phyloP scores from a whole-genome alignment of 2,797 vertebrate species.

The Linurgus olivaceus region DNA sequence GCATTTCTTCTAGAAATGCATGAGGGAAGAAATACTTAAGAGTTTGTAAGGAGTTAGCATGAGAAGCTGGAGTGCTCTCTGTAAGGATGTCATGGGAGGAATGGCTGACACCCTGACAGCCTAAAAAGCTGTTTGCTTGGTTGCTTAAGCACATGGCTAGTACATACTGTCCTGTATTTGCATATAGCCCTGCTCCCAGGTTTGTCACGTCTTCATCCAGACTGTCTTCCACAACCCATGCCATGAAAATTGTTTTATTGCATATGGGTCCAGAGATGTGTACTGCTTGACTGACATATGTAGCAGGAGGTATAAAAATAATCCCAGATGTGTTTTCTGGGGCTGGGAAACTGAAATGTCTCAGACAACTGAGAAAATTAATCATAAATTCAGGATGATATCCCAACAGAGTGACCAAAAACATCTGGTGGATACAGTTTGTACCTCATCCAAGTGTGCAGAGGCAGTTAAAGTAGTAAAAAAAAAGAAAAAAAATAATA shows the following conservation, averaged over 20 bases:
- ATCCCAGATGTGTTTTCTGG: background rate
- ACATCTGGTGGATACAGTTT: background rate
- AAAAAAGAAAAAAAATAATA: background rate
- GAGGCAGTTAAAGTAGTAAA: background rate
- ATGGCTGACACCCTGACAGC: background rate
- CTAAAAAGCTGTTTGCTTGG: background rate
- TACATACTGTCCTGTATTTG: background rate
- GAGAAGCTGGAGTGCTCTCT: background rate
- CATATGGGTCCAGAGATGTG: background rate
- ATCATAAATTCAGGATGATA: slow-evolving; percentile 15
- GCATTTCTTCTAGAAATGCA: background rate
- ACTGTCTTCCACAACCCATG: background rate
- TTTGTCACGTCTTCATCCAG: background rate
- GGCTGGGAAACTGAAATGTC: background rate
- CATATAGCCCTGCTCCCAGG: background rate
- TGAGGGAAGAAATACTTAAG: background rate
- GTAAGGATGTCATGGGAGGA: background rate
- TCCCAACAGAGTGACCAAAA: background rate
- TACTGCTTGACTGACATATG: background rate
- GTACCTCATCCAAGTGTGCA: background rate
- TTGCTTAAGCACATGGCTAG: background rate
- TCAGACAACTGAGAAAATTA: background rate
- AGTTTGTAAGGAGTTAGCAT: background rate
- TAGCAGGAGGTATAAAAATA: background rate
- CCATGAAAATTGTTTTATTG: background rate